Percentiles rank a stretch among this genome's conserved stretches.
Conservation (phyloP, 2,113 vertebrate species). For the Emydocephalus ijimae region DNA sequence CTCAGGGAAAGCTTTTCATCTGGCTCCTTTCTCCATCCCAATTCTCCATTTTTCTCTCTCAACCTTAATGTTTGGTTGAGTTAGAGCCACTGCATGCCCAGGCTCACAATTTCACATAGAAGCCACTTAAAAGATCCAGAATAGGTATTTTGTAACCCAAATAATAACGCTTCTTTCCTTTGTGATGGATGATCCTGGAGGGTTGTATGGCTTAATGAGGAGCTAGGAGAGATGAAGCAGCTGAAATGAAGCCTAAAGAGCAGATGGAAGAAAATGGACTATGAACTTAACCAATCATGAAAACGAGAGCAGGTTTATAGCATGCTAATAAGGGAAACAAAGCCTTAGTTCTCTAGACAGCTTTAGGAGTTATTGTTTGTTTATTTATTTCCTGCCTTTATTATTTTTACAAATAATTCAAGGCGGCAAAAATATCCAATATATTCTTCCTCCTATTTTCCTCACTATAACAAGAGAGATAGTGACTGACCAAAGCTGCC, state of each 20-base stretch:
- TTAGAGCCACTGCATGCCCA: background rate
- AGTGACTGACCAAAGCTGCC: fast-evolving
- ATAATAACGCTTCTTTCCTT: conserved; percentile 28
- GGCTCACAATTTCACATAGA: background rate
- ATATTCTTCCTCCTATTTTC: background rate
- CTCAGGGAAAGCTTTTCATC: background rate
- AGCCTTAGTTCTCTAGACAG: background rate
- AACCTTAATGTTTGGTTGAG: background rate
- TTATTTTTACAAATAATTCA: background rate
- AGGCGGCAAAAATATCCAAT: background rate
- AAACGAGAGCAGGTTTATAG: background rate
- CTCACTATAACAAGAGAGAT: background rate
- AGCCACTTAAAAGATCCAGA: conserved; percentile 25
- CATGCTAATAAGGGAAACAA: background rate
- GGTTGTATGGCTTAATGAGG: background rate
- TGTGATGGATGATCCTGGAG: conserved; percentile 50
- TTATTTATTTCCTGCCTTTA: background rate
- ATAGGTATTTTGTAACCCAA: conserved; percentile 33
- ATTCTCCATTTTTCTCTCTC: background rate
- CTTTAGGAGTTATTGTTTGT: background rate
- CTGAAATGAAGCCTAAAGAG: background rate
- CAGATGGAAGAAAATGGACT: background rate
- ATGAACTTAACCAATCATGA: background rate
- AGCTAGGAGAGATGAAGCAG: background rate
- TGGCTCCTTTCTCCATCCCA: background rate